Evolutionary conservation across 2,888 invertebrate species (phyloP), one percentile per base, ranked within the genome.

Genomic region (Drosophila pegasa): DNA sequence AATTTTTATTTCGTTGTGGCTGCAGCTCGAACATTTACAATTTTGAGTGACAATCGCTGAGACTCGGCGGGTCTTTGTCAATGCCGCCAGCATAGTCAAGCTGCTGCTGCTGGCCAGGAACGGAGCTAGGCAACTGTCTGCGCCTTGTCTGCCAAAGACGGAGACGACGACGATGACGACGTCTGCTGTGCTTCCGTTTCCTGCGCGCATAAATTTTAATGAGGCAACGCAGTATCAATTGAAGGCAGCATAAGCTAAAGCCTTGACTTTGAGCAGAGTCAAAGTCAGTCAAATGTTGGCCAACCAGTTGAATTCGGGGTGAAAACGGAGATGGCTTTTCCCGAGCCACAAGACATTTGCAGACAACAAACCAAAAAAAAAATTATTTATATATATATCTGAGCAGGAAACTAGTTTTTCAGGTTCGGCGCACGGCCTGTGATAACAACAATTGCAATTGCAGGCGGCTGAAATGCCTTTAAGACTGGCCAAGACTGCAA

Each of bases 191-290:
- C 71, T 87, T 86, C 86, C 86, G 86, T 88, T 86, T 86, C 86
- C 86, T 86, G 89, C 71, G 87, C 69, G 85, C 87, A 87, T 80
- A 83, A 88, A 85, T 85, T 88, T 87, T 80, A 85, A 88, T 85
- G 74, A 58, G 59, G 52, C 41, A 54, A 56, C 51, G 25, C 58
- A 62, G 71, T 75, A 63, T 71, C 75, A 75, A 78, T 71, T 71
- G 60, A 72, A 58, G 41, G 37, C 38, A 45, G 29, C 27, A 31
- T 5, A 40, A 48, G 14, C 50, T 5, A 65, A 51, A 87, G 89
- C 89, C 90, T 89, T 89, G 88, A 89, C 88, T 88, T 89, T 87
- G 81, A 48, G 8, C 61, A 69, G n/a, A 33, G 41, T 33, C 52
- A 61, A 50, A 69, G 50, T 61, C 50, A 55, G 50, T 35, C 66